Evolutionary conservation across 2,888 invertebrate genomes (phyloP).

Genomic region (Fragum sueziense): DNA sequence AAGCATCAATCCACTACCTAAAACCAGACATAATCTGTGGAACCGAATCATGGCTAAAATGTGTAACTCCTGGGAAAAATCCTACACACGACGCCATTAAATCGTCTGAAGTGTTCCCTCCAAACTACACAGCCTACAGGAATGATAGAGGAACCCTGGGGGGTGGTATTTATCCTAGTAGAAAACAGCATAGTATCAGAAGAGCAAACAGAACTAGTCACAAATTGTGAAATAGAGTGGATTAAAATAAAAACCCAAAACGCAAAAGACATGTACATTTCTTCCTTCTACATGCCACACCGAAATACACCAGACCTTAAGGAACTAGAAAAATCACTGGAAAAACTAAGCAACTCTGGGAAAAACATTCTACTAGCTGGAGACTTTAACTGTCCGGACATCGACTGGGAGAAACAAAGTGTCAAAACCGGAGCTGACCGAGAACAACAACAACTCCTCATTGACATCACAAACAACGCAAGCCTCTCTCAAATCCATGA

Average conservation of each 20-base stretch:
- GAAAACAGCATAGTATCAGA: constrained; percentile 33
- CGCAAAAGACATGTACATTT: constrained; percentile 33
- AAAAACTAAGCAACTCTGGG: neutral
- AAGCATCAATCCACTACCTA: too few relatives aligned
- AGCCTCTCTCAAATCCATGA: constrained; percentile 36
- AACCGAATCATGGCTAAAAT: too few relatives aligned
- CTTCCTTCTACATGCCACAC: constrained; percentile 48
- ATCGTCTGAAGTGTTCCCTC: constrained; percentile 46
- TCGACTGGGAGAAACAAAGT: constrained; percentile 19
- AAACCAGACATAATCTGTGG: too few relatives aligned
- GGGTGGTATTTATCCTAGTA: constrained; percentile 49
- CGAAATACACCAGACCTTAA: constrained; percentile 9
- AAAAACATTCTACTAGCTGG: constrained; percentile 27
- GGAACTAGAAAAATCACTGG: constrained; percentile 30
- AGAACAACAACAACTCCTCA: constrained; percentile 28
- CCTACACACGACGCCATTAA: neutral
- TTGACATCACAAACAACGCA: constrained; percentile 18
- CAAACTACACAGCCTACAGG: constrained; percentile 35
- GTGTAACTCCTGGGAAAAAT: too few relatives aligned
- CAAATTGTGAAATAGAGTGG: constrained; percentile 51
- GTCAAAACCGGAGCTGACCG: constrained; percentile 13
- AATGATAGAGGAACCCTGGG: constrained; percentile 42
- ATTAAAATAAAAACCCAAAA: constrained; percentile 39
- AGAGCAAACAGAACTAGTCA: constrained; percentile 46
- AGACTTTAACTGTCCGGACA: constrained; percentile 11